phyloP scores from a whole-genome alignment of 1,140 invertebrate genomes.

The Gonioctena quinquepunctata region DNA sequence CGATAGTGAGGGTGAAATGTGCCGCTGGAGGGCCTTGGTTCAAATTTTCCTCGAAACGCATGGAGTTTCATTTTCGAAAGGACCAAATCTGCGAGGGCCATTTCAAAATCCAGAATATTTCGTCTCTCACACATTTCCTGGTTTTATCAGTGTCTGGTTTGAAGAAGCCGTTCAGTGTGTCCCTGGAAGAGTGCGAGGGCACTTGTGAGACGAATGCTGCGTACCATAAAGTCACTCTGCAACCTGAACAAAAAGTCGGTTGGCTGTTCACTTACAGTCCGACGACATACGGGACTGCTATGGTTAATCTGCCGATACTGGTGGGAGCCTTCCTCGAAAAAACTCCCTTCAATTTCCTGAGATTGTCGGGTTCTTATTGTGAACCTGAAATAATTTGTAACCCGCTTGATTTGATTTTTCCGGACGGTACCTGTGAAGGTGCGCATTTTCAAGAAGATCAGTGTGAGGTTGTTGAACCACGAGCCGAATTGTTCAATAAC shows the following conservation, averaged over 20 bases:
- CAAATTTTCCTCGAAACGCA: constrained; percentile 8
- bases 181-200: background rate
- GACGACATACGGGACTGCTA: constrained; percentile 12
- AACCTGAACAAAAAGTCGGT: constrained; percentile 16
- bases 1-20: constrained; percentile 20
- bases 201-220: background rate
- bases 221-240: background rate
- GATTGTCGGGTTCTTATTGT: constrained; percentile 20
- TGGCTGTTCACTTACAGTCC: constrained; percentile 16
- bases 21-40: constrained; percentile 19
- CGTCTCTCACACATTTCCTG: background rate
- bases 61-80: constrained; percentile 7
- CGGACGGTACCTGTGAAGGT: background rate
- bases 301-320: constrained; percentile 26
- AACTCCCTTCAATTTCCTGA: constrained; percentile 31
- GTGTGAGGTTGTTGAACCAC: constrained; percentile 13
- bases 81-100: background rate
- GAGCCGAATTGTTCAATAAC: background rate
- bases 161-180: background rate
- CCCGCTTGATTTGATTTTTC: too few relatives aligned
- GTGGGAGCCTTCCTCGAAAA: constrained; percentile 23
- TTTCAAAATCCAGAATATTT: constrained; percentile 1
- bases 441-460: background rate
- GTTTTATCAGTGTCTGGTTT: background rate
- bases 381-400: constrained; percentile 13